A percentile compares a stretch with the other conserved stretches of the same genome.
phyloP scores from a whole-genome alignment of 2,888 invertebrate genomes.

The Dione vanillae region DNA sequence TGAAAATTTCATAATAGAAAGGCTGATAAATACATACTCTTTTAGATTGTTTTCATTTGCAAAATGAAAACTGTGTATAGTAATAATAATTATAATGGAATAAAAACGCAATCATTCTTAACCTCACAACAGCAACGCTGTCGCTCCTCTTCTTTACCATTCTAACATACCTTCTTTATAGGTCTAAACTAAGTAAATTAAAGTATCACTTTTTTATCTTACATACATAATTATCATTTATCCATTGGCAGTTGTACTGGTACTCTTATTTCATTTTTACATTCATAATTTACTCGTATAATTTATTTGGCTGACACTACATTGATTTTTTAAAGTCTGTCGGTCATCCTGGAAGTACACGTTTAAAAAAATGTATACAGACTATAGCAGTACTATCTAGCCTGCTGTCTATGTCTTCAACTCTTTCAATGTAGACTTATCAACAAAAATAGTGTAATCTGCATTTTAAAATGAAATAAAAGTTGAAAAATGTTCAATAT shows the following conservation, averaged over 20 bases:
- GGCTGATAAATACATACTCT: not conserved
- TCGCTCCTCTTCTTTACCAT: not conserved
- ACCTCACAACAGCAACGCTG: not conserved
- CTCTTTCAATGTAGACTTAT: not conserved
- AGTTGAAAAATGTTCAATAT: not conserved
- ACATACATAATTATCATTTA: slow-evolving; percentile 6
- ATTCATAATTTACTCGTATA: not conserved
- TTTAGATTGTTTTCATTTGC: not conserved
- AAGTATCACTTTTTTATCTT: slow-evolving; percentile 17
- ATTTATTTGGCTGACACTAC: slow-evolving; percentile 3
- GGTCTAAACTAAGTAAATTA: slow-evolving; percentile 12
- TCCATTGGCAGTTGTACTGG: slow-evolving; percentile 23
- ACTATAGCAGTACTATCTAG: not conserved
- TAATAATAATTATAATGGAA: not conserved
- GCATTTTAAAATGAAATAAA: not conserved
- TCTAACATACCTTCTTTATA: not conserved
- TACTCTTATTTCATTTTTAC: slow-evolving; percentile 1
- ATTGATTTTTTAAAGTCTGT: not conserved
- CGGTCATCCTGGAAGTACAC: not conserved
- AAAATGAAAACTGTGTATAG: not conserved
- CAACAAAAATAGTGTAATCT: not conserved
- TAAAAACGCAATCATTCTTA: not conserved
- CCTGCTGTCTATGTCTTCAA: not conserved
- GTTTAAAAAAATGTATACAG: not conserved
- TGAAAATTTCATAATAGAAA: not conserved